Conservation (phyloP, 2,797 vertebrate genomes). For the Synaphobranchus kaupii region DNA sequence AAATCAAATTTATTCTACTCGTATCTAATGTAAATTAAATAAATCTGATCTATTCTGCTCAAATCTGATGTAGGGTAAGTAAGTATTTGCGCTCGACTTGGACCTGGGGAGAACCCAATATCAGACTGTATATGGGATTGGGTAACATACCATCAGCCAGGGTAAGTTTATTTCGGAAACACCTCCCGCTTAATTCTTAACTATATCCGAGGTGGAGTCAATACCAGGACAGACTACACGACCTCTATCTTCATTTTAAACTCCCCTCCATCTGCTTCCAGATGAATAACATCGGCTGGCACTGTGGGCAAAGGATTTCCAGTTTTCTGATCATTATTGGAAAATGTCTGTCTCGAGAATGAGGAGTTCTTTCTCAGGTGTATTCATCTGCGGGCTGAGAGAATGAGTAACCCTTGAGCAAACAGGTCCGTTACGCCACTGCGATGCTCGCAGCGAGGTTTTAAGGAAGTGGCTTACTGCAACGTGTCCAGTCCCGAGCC, state of each 20-base stretch:
- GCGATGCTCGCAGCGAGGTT: slow-evolving; percentile 26
- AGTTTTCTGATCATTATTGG: background rate
- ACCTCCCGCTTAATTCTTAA: background rate
- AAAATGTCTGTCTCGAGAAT: background rate
- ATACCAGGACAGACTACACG: background rate
- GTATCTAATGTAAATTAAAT: background rate
- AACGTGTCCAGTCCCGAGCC: slow-evolving; percentile 6
- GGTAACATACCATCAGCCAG: background rate
- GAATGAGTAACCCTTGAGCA: slow-evolving; percentile 47
- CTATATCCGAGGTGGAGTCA: background rate
- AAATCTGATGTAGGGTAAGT: background rate
- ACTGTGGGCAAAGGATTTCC: background rate
- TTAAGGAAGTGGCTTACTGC: slow-evolving; percentile 50
- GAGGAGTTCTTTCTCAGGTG: background rate
- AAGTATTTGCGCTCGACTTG: background rate
- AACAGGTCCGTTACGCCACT: slow-evolving; percentile 45
- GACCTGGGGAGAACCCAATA: background rate
- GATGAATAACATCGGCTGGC: background rate
- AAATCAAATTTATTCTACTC: background rate
- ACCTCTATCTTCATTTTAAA: background rate
- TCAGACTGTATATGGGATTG: background rate
- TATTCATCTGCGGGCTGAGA: background rate
- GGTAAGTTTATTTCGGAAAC: background rate
- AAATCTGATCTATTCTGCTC: background rate
- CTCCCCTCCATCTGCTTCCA: background rate